Percentiles rank a stretch among this genome's conserved stretches.
Conservation (phyloP, 2,888 invertebrate species). For the Cantharis nigra region DNA sequence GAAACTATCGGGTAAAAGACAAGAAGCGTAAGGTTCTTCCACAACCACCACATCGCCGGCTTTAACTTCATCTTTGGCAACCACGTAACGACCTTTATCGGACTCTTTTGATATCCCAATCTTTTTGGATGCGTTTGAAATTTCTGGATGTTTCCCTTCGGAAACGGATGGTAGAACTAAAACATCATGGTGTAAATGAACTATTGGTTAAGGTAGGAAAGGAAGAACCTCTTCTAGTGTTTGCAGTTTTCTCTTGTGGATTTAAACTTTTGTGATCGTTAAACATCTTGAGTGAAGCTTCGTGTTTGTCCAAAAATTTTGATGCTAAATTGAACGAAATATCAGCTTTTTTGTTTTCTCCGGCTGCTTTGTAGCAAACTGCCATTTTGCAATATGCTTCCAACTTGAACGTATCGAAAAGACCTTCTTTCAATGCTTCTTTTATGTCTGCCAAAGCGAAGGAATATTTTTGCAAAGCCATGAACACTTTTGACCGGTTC, state of each 20-base stretch:
- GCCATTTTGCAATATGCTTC: constrained; percentile 74
- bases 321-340: constrained; percentile 68
- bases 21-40: constrained; percentile 76
- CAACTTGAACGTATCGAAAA: constrained; percentile 65
- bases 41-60: constrained; percentile 75
- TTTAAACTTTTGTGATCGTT: constrained; percentile 54
- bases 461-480: constrained; percentile 61
- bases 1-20: constrained; percentile 71
- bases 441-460: constrained; percentile 71
- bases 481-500: constrained; percentile 68
- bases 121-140: constrained; percentile 64
- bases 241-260: constrained; percentile 32
- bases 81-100: constrained; percentile 70
- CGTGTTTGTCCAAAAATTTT: constrained; percentile 60
- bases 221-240: constrained; percentile 27
- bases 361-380: constrained; percentile 67
- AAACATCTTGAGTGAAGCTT: constrained; percentile 53
- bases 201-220: not conserved
- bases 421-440: constrained; percentile 65
- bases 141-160: constrained; percentile 30
- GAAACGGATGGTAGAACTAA: constrained; percentile 29
- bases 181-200: not conserved
- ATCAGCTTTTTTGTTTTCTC: constrained; percentile 65
- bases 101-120: constrained; percentile 64
- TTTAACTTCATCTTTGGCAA: constrained; percentile 64